phyloP scores from a whole-genome alignment of 1,140 invertebrate genomes.

The Periplaneta americana region DNA sequence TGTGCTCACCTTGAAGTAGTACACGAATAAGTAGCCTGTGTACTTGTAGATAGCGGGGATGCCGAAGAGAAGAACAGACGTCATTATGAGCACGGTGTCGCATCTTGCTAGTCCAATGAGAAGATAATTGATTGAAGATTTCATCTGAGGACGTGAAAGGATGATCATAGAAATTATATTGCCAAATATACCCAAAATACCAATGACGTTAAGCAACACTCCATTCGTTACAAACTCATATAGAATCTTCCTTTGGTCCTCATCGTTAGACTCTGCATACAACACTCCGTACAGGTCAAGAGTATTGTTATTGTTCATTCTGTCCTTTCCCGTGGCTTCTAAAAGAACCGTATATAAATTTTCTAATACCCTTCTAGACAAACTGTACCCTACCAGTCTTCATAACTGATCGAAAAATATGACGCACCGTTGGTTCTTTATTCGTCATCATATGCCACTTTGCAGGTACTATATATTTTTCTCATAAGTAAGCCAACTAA shows the following conservation, averaged over 20 bases:
- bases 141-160: slow-evolving; percentile 85
- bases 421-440: not conserved
- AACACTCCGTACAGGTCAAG: not conserved
- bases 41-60: slow-evolving; percentile 79
- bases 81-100: slow-evolving; percentile 83
- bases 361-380: not conserved
- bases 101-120: slow-evolving; percentile 85
- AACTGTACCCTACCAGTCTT: not conserved
- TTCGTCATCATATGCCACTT: not conserved
- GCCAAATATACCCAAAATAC: slow-evolving; percentile 79
- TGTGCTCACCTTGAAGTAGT: slow-evolving; percentile 2
- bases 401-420: not conserved
- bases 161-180: slow-evolving; percentile 89
- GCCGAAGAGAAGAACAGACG: slow-evolving; percentile 82
- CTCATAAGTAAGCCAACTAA: not conserved
- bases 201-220: slow-evolving; percentile 74
- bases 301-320: not conserved
- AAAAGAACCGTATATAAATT: too few relatives aligned
- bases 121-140: slow-evolving; percentile 89
- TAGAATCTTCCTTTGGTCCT: slow-evolving; percentile 43
- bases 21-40: slow-evolving; percentile 46
- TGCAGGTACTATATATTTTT: not conserved
- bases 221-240: slow-evolving; percentile 81
- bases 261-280: slow-evolving; percentile 35
- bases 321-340: not conserved